phyloP scores from a whole-genome alignment of 2,888 invertebrate genomes.

The Drosophila pseudotalamancana region DNA sequence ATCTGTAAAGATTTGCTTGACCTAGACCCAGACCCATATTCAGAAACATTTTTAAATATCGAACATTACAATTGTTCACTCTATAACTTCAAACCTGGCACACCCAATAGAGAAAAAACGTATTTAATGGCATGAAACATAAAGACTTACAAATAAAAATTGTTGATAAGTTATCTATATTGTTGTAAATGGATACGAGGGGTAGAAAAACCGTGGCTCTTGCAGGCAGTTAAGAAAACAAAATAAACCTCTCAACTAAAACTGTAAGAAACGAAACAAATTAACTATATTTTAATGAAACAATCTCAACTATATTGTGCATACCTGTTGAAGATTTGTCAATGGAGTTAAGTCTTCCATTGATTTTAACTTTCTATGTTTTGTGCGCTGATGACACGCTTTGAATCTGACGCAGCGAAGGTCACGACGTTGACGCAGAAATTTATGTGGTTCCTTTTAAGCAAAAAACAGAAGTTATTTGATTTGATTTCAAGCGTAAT shows the following conservation, averaged over 20 bases:
- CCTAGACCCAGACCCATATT: not conserved
- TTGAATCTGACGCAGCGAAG: slow-evolving; percentile 61
- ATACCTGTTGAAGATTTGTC: slow-evolving; percentile 76
- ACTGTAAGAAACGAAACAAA: slow-evolving; percentile 50
- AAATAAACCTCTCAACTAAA: slow-evolving; percentile 46
- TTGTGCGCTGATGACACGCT: slow-evolving; percentile 43
- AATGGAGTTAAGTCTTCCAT: slow-evolving; percentile 80
- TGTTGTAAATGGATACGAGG: slow-evolving; percentile 23
- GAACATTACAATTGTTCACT: not conserved
- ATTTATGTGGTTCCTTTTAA: slow-evolving; percentile 40
- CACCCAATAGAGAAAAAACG: not conserved
- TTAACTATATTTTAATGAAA: slow-evolving; percentile 25
- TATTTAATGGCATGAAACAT: not conserved
- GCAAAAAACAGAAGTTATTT: slow-evolving; percentile 10
- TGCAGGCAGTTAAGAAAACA: slow-evolving; percentile 40
- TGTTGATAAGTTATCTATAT: slow-evolving; percentile 27
- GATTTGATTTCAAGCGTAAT: not conserved
- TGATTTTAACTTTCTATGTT: slow-evolving; percentile 58
- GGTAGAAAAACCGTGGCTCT: slow-evolving; percentile 23
- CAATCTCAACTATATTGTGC: slow-evolving; percentile 8
- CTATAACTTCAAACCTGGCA: not conserved
- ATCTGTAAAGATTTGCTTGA: too few relatives aligned
- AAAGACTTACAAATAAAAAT: slow-evolving; percentile 44
- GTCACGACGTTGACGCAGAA: slow-evolving; percentile 54
- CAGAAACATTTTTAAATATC: not conserved